A percentile compares a stretch with the other conserved stretches of the same genome.
phyloP scores from a whole-genome alignment of 2,113 vertebrate species.

The Probosciger aterrimus region DNA sequence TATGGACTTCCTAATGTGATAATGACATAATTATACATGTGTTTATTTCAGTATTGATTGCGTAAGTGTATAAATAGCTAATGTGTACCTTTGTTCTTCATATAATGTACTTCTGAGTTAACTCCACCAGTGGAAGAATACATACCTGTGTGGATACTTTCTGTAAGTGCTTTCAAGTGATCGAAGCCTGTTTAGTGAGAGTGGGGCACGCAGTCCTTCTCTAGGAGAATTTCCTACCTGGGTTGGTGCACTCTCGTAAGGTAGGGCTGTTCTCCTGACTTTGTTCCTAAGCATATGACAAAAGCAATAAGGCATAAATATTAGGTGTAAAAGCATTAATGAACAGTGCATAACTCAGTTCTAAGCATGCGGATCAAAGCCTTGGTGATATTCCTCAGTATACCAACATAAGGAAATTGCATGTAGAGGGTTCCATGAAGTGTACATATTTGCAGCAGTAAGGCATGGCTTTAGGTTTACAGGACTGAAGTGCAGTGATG shows the following conservation, averaged over 20 bases:
- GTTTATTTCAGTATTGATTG: conserved; percentile 33
- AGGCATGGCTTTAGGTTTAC: not conserved
- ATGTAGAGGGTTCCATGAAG: not conserved
- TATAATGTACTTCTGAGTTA: not conserved
- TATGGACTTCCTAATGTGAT: not conserved
- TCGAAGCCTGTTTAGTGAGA: conserved; percentile 34
- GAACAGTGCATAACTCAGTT: conserved; percentile 23
- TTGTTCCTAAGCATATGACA: conserved; percentile 36
- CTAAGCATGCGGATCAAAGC: not conserved
- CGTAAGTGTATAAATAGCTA: not conserved
- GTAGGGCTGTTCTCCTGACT: conserved; percentile 29
- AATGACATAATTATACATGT: not conserved
- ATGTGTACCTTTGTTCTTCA: conserved; percentile 31
- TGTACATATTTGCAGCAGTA: not conserved
- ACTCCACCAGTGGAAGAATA: not conserved
- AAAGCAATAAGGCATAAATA: conserved; percentile 37
- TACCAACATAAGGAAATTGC: not conserved
- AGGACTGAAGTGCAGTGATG: not conserved
- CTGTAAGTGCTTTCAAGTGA: conserved; percentile 33
- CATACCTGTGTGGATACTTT: not conserved
- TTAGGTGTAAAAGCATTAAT: conserved; percentile 33
- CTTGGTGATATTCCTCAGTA: not conserved
- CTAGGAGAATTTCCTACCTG: conserved; percentile 1
- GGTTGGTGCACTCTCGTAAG: not conserved
- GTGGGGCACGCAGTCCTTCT: not conserved